These are phyloP conservation scores for Taxidea taxus DNA, from an alignment of 2,113 vertebrate genomes.

Conservation along the genomic window DNA sequence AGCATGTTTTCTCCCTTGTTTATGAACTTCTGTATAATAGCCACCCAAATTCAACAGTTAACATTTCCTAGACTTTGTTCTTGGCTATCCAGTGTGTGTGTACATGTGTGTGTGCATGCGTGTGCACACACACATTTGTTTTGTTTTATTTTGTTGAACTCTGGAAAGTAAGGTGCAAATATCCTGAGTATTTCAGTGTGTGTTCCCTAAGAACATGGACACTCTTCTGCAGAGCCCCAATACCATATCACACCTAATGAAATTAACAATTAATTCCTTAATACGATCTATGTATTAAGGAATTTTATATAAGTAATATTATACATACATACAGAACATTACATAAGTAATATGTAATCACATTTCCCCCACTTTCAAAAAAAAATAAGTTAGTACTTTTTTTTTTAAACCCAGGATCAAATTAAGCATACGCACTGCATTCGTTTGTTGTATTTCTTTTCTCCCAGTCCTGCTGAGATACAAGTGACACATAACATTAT, in stretches of 20 bases:
- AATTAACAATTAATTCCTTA: conserved; percentile 21
- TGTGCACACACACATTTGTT: neutral
- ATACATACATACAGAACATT: too few species aligned
- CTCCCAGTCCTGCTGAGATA: neutral
- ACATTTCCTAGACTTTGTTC: neutral
- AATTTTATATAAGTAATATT: too few species aligned
- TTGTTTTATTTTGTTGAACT: conserved; percentile 31
- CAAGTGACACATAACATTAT: neutral
- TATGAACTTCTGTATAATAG: neutral
- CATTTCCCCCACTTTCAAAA: neutral
- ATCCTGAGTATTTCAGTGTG: neutral
- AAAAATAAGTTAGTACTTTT: neutral
- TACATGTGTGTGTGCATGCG: neutral
- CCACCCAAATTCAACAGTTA: neutral
- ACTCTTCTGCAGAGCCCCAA: neutral
- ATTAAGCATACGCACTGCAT: neutral
- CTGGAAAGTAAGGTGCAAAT: conserved; percentile 23
- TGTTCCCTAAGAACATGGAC: conserved; percentile 2
- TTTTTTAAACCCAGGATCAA: neutral
- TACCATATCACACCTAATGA: neutral
- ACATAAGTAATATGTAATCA: neutral
- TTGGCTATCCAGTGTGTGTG: neutral
- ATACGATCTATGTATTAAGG: neutral
- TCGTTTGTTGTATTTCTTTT: neutral
- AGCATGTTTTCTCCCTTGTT: neutral